These are phyloP conservation scores for Aleiodes sp. DNA, from an alignment of 1,140 invertebrate species.

Conservation along the genomic window DNA sequence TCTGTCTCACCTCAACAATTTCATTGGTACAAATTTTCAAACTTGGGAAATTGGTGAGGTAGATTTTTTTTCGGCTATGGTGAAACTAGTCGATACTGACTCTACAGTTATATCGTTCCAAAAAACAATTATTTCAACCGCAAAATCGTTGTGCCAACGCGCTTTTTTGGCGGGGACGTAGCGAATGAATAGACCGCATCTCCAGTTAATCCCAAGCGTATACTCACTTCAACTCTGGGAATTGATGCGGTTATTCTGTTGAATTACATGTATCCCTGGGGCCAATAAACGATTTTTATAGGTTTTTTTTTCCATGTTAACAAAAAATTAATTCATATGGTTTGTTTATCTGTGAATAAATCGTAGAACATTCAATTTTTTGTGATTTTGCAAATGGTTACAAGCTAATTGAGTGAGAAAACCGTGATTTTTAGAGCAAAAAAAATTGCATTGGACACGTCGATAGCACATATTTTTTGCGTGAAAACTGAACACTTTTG, in stretches of 20 bases:
- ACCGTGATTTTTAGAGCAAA: no score
- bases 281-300: neutral
- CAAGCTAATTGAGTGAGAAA: no score
- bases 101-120: constrained; percentile 24
- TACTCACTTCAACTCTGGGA: neutral
- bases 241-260: constrained; percentile 28
- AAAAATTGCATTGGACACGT: no score
- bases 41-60: neutral
- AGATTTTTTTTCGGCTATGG: neutral
- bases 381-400: no score
- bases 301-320: neutral
- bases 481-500: no score
- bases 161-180: neutral
- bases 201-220: constrained; percentile 18
- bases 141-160: constrained; percentile 23
- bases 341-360: no score
- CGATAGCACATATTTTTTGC: no score
- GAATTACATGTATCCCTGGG: neutral
- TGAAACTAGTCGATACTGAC: no score
- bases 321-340: neutral
- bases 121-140: constrained; percentile 34
- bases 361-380: no score
- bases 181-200: neutral
- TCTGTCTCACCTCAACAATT: constrained; percentile 11
- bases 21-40: neutral